phyloP scores from a whole-genome alignment of 1,140 invertebrate genomes.

The Rhizoglyphus robini region DNA sequence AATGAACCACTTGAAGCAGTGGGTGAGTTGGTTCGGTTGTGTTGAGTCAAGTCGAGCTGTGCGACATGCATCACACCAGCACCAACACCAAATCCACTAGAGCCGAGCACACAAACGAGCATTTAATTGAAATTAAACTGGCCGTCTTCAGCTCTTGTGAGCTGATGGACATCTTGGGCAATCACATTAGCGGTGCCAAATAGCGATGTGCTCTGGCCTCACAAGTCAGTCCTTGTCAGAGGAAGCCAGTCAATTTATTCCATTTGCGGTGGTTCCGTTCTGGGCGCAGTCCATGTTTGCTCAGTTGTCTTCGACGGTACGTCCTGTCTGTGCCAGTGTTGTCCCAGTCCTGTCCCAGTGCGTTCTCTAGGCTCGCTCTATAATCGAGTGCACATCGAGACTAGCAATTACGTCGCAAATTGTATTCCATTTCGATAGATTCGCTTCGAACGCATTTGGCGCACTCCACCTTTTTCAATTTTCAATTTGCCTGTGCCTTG shows the following conservation, averaged over 20 bases:
- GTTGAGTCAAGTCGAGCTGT: too few relatives aligned
- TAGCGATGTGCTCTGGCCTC: not conserved
- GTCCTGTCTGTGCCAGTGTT: not conserved
- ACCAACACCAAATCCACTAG: not conserved
- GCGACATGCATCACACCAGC: not conserved
- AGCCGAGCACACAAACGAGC: not conserved
- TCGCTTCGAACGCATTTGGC: slow-evolving; percentile 2
- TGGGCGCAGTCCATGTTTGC: not conserved
- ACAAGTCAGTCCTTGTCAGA: not conserved
- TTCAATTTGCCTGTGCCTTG: not conserved
- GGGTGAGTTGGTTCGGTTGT: too few relatives aligned
- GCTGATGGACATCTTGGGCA: slow-evolving; percentile 13
- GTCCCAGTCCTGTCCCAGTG: not conserved
- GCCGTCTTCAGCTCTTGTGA: not conserved
- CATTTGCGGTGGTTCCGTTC: slow-evolving; percentile 14
- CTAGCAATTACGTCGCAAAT: slow-evolving; percentile 8
- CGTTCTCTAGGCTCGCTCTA: not conserved
- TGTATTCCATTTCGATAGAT: slow-evolving; percentile 15
- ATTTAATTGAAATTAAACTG: slow-evolving; percentile 15
- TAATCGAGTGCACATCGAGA: not conserved
- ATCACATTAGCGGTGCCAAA: slow-evolving; percentile 14
- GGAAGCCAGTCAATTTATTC: slow-evolving; percentile 11
- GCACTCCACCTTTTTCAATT: slow-evolving; percentile 15
- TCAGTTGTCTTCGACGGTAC: not conserved
- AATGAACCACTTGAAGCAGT: not conserved